Evolutionary conservation across 2,113 vertebrate species (phyloP).

Genomic region (Bufo bufo): DNA sequence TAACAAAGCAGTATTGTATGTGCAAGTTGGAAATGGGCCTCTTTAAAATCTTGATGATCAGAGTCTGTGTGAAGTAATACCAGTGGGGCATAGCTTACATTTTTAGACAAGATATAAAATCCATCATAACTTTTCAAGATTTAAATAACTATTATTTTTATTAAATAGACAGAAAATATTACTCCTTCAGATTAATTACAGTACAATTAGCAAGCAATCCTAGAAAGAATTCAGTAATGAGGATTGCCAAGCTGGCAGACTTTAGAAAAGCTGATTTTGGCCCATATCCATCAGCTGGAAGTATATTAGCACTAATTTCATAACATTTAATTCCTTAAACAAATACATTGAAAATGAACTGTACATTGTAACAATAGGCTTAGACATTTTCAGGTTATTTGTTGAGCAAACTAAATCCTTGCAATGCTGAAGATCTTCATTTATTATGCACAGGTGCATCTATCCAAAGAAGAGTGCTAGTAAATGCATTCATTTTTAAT

Average conservation of each 20-base stretch:
- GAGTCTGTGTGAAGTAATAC: too few species aligned
- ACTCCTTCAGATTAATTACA: slow-evolving; percentile 30
- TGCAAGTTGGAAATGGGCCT: too few species aligned
- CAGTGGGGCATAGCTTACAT: too few species aligned
- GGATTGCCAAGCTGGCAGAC: slow-evolving; percentile 16
- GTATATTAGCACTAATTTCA: slow-evolving; percentile 13
- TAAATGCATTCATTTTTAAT: too few species aligned
- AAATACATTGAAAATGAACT: background rate
- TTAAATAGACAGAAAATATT: background rate
- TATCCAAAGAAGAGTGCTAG: too few species aligned
- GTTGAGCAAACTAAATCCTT: background rate
- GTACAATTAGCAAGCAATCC: slow-evolving; percentile 17
- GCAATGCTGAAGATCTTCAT: background rate
- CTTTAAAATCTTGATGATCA: too few species aligned
- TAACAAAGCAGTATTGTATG: too few species aligned
- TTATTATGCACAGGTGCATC: too few species aligned
- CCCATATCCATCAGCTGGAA: slow-evolving; percentile 20
- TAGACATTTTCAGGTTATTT: background rate
- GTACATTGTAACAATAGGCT: background rate
- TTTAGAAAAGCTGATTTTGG: slow-evolving; percentile 13
- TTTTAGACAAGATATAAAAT: background rate
- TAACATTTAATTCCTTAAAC: slow-evolving; percentile 8
- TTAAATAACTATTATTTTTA: background rate
- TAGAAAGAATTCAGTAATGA: background rate
- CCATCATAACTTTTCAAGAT: background rate